Evolutionary conservation across 2,797 vertebrate species (phyloP).

Genomic region (Graptemys geographica): DNA sequence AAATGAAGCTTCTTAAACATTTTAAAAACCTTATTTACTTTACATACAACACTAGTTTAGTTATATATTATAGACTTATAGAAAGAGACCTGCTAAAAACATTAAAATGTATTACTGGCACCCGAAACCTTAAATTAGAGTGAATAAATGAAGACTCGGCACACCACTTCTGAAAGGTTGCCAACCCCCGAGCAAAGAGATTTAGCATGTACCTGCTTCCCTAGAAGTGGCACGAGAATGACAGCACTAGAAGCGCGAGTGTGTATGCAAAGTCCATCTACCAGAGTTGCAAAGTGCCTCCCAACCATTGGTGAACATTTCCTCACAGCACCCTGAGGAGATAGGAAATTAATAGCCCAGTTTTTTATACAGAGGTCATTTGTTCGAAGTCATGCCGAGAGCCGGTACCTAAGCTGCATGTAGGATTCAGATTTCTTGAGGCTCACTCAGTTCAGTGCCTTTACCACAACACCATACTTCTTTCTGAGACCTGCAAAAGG

Average conservation of each 20-base stretch:
- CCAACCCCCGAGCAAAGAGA: neutral
- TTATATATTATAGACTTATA: too few species aligned
- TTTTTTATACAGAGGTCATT: neutral
- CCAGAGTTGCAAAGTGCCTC: neutral
- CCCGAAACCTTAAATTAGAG: too few species aligned
- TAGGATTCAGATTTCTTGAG: neutral
- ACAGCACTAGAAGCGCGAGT: slow-evolving; percentile 31
- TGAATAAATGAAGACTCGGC: too few species aligned
- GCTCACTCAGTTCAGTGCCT: neutral
- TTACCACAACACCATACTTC: neutral
- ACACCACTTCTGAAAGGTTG: too few species aligned
- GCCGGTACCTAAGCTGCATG: neutral
- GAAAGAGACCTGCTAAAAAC: too few species aligned
- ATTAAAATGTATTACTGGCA: too few species aligned
- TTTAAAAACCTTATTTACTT: too few species aligned
- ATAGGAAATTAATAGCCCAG: neutral
- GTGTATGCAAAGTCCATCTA: slow-evolving; percentile 18
- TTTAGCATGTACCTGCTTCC: neutral
- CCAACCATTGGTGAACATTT: neutral
- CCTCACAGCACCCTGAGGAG: slow-evolving; percentile 40
- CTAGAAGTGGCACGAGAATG: slow-evolving; percentile 43
- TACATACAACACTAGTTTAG: too few species aligned
- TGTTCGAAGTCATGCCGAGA: neutral
- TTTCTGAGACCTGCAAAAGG: neutral
- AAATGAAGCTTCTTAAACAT: too few species aligned